Percentiles rank a stretch among this genome's conserved stretches.
phyloP scores from a whole-genome alignment of 2,113 vertebrate species.

The Hyperopisus bebe region DNA sequence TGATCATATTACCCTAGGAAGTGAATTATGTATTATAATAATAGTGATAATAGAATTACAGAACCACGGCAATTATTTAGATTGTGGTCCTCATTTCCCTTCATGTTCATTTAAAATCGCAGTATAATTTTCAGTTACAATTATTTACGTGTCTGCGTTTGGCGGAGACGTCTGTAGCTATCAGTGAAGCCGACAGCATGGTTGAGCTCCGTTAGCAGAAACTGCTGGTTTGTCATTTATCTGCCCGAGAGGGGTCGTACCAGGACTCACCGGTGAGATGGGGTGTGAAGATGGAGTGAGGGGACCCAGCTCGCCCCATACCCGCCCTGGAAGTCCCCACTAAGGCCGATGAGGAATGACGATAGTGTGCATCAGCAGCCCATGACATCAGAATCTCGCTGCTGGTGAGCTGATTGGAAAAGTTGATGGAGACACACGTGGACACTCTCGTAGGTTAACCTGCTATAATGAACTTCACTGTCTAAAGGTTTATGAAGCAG shows the following conservation, averaged over 20 bases:
- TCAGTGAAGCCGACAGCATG: not conserved
- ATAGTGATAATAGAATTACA: conserved; percentile 1
- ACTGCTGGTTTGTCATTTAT: not conserved
- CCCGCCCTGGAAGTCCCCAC: not conserved
- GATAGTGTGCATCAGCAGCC: not conserved
- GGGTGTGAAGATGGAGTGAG: not conserved
- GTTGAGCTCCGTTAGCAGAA: not conserved
- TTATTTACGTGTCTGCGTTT: not conserved
- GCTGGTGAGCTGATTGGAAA: not conserved
- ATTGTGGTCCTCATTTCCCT: not conserved
- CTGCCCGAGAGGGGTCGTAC: not conserved
- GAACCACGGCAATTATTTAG: conserved; percentile 8
- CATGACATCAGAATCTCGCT: conserved; percentile 8
- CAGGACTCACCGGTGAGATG: not conserved
- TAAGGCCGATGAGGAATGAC: not conserved
- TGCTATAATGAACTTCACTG: not conserved
- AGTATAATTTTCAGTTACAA: conserved; percentile 2
- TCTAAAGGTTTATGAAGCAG: not conserved
- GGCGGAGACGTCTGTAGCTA: not conserved
- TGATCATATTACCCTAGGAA: not conserved
- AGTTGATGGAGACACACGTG: not conserved
- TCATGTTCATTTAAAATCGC: not conserved
- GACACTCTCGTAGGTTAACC: not conserved
- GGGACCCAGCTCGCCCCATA: not conserved
- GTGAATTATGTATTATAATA: not conserved